Percentiles rank a stretch among this genome's conserved stretches.
phyloP scores from a whole-genome alignment of 37 sponge, comb jelly and placozoan species.

The Halisarca cf. caerulea region DNA sequence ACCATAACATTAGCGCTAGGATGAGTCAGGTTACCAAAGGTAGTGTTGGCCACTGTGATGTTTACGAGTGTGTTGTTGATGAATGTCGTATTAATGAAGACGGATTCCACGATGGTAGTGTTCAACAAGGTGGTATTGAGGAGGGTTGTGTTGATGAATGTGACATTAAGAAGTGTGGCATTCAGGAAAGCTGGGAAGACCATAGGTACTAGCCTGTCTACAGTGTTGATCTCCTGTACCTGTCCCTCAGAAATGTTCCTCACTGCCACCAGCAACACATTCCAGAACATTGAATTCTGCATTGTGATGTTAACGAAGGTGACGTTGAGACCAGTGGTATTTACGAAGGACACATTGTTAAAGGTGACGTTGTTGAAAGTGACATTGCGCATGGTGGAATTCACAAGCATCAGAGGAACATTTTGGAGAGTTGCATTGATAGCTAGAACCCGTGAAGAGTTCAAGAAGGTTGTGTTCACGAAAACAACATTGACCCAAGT shows the following conservation, averaged over 20 bases:
- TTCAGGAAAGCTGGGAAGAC: neutral
- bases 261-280: neutral
- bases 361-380: slow-evolving; percentile 18
- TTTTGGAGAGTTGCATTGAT: neutral
- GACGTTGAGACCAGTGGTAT: neutral
- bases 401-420: too few relatives aligned
- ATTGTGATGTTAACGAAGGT: slow-evolving; percentile 20
- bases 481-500: neutral
- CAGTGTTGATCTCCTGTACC: neutral
- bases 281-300: slow-evolving; percentile 13
- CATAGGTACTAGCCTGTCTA: neutral
- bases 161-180: slow-evolving; percentile 12
- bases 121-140: neutral
- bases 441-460: neutral
- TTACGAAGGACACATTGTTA: slow-evolving; percentile 13
- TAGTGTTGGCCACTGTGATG: neutral
- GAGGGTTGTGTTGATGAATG: slow-evolving; percentile 7
- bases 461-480: neutral
- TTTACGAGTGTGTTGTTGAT: slow-evolving; percentile 16
- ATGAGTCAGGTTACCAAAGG: slow-evolving; percentile 6
- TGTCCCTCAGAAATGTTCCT: neutral
- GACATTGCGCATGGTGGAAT: neutral
- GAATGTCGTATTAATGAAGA: neutral
- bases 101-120: neutral
- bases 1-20: neutral